Conservation (phyloP, 1,140 invertebrate genomes). For the Brachionus plicatilis region DNA sequence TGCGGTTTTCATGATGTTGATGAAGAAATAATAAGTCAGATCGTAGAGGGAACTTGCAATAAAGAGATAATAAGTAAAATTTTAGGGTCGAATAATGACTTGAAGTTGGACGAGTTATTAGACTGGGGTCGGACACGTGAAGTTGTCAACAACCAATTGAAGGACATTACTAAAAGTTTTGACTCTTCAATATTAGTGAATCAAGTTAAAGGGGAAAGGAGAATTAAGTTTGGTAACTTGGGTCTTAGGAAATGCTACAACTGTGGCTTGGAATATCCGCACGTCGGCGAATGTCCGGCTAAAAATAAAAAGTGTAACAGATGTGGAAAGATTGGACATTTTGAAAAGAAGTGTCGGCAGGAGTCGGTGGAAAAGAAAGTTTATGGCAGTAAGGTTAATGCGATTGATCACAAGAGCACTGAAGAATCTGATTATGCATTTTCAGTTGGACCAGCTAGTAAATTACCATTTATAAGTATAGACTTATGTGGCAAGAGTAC, state of each 20-base stretch:
- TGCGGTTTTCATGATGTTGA: not conserved
- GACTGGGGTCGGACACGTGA: not conserved
- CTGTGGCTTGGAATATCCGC: not conserved
- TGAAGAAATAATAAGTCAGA: not conserved
- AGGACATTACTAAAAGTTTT: not conserved
- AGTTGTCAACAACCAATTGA: not conserved
- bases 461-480: not conserved
- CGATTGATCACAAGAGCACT: not conserved
- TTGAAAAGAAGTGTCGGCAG: not conserved
- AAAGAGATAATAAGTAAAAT: not conserved
- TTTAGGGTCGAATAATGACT: not conserved
- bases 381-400: not conserved
- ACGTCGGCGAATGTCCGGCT: not conserved
- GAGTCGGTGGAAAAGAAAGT: not conserved
- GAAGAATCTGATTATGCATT: not conserved
- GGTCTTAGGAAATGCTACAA: not conserved
- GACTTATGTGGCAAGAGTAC: not conserved
- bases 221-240: not conserved
- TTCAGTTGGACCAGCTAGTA: not conserved
- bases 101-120: not conserved
- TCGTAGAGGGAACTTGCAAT: not conserved
- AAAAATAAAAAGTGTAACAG: not conserved
- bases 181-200: not conserved
- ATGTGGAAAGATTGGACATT: not conserved
- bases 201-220: not conserved